Evolutionary conservation across 2,113 vertebrate species (phyloP), one percentile per base, ranked within the genome.

Genomic region (Miniopterus natalensis): DNA sequence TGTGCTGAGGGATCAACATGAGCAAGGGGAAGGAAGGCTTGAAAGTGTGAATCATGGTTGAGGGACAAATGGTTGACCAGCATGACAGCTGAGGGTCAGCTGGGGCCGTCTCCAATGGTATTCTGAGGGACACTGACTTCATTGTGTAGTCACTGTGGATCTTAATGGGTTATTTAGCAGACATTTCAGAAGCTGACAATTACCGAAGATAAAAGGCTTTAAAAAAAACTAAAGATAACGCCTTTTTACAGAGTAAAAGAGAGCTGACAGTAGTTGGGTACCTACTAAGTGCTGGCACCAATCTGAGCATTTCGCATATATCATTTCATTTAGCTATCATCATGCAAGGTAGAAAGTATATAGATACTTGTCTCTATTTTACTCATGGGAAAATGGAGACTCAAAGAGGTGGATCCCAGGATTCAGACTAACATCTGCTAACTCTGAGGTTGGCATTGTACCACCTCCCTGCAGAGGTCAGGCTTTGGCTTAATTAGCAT

Each of bases 361-460:
- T 8, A 75, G 20, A 40, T 79, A 42, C 80, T 71, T 95, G 65
- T 93, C 31, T 17, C 42, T 17, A 10, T 89, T 96, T 85, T 96
- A 85, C 8, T 95, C 21, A 5, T 40, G 47, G 8, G 18, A 49
- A 95, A 87, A 86, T 87, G 70, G 65, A 97, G 55, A 66, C 87
- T 65, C 93, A 87, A 70, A 87, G 14, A 73, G 27, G 1, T 47
- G 13, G 93, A 94, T 40, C 83, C 42, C 13, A 36, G 42, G 63
- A 47, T 83, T 68, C 31, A 89, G 45, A 66, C 40, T 59, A 45
- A 66, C 17, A 57, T 51, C 45, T 57, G 25, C 73, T 53, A 40
- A 84, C 65, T 88, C 31, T 10, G 14, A 79, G 70, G 65, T 90
- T 29, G 53, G 11, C 9, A 75, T 17, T 21, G 11, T 79, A 27